Conservation (phyloP, 37 sponge, comb jelly and placozoan genomes). For the Ephydatia muelleri region DNA sequence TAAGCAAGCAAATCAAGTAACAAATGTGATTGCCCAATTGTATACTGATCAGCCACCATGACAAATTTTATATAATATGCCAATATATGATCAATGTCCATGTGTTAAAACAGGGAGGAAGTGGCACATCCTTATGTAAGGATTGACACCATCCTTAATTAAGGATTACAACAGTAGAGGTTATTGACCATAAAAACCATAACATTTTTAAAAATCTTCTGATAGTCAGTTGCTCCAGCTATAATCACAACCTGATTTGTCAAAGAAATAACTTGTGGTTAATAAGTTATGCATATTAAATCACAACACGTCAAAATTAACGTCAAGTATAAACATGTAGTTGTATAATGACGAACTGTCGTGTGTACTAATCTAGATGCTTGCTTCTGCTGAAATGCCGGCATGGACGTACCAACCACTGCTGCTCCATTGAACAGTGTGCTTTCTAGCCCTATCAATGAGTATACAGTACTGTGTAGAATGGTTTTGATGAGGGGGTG, state of each 20-base stretch:
- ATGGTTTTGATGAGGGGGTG: background rate
- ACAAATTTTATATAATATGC: background rate
- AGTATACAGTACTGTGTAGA: background rate
- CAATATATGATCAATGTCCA: background rate
- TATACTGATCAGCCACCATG: background rate
- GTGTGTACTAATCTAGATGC: background rate
- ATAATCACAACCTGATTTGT: background rate
- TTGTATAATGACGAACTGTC: background rate
- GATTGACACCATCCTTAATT: background rate
- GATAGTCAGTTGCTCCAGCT: background rate
- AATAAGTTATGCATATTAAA: background rate
- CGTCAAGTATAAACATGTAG: background rate
- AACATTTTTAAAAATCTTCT: background rate
- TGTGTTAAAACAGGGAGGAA: background rate
- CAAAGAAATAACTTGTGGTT: background rate
- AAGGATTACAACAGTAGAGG: background rate
- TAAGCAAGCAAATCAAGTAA: background rate
- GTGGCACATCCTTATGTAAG: background rate
- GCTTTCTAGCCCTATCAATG: background rate
- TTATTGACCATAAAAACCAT: background rate
- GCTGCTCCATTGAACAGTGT: background rate
- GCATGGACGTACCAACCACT: background rate
- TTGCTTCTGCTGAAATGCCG: background rate
- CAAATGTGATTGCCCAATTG: background rate
- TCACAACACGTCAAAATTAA: background rate